A percentile compares a stretch with the other conserved stretches of the same genome.
phyloP scores from a whole-genome alignment of 2,888 invertebrate genomes.

The Drosophila silvestris region DNA sequence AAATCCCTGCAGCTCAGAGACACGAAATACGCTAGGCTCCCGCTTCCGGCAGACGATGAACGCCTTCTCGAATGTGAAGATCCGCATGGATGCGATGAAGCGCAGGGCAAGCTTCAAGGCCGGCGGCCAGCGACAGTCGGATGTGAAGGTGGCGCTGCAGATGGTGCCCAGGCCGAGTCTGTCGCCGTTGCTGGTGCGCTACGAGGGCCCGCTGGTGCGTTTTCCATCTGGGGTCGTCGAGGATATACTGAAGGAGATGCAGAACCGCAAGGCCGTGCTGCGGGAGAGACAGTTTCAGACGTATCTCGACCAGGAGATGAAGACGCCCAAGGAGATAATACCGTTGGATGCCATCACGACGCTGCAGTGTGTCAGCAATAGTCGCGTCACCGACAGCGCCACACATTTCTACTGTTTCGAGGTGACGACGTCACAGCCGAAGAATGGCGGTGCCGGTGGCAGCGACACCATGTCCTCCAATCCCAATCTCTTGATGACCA shows the following conservation, averaged over 20 bases:
- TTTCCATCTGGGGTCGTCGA: conserved; percentile 88
- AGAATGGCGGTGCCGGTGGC: conserved; percentile 64
- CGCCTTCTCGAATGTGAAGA: conserved; percentile 83
- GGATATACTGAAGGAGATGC: conserved; percentile 91
- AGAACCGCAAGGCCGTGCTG: conserved; percentile 90
- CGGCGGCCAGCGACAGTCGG: conserved; percentile 62
- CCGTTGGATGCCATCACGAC: conserved; percentile 87
- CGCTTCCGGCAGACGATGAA: conserved; percentile 80
- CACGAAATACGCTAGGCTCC: conserved; percentile 58
- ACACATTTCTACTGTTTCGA: conserved; percentile 85
- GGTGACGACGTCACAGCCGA: conserved; percentile 83
- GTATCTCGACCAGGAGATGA: conserved; percentile 90
- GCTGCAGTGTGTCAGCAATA: conserved; percentile 85
- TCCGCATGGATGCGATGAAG: conserved; percentile 83
- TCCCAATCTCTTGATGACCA: conserved; percentile 84
- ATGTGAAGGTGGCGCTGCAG: conserved; percentile 82
- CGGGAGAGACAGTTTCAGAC: conserved; percentile 90
- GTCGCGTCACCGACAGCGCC: conserved; percentile 85
- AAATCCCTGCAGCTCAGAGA: conserved; percentile 17
- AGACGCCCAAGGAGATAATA: conserved; percentile 89
- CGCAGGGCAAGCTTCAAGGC: conserved; percentile 83
- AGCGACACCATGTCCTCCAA: conserved; percentile 75
- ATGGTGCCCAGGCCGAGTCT: conserved; percentile 84
- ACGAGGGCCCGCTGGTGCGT: conserved; percentile 84
- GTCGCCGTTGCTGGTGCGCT: conserved; percentile 82